A percentile compares a stretch with the other conserved stretches of the same genome.
Conservation (phyloP, 1,140 invertebrate genomes). For the Tyrophagus putrescentiae region DNA sequence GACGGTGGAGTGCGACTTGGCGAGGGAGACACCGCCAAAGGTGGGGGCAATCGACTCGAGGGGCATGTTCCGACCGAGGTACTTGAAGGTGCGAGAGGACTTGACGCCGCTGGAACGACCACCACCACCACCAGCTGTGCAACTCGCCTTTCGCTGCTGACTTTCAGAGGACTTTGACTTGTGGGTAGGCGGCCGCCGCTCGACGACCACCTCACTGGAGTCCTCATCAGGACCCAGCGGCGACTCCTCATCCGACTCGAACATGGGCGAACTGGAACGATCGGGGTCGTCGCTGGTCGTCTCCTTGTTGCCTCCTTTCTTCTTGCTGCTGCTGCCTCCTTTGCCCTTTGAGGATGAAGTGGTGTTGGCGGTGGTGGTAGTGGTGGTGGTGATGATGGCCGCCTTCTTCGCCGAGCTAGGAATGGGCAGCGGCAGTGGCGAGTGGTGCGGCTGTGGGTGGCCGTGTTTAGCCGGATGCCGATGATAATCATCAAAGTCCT, state of each 20-base stretch:
- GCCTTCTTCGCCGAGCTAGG: slow-evolving; percentile 19
- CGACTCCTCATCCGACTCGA: slow-evolving; percentile 73
- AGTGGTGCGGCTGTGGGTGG: slow-evolving; percentile 13
- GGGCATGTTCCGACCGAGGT: not conserved
- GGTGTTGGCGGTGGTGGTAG: not conserved
- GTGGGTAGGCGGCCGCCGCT: not conserved
- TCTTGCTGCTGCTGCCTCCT: slow-evolving; percentile 19
- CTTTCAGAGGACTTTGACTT: slow-evolving; percentile 1
- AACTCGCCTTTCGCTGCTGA: not conserved
- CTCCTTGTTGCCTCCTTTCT: slow-evolving; percentile 27
- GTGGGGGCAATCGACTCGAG: slow-evolving; percentile 1
- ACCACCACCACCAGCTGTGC: not conserved
- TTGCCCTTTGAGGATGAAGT: not conserved
- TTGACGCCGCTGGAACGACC: not conserved
- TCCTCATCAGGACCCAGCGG: not conserved
- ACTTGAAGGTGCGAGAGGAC: too few species aligned
- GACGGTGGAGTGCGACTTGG: not conserved
- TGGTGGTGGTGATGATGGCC: slow-evolving; percentile 21
- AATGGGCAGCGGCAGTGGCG: slow-evolving; percentile 19
- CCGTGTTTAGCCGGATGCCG: slow-evolving; percentile 30
- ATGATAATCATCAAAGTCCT: not conserved
- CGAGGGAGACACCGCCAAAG: not conserved
- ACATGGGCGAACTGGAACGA: slow-evolving; percentile 79
- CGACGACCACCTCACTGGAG: too few species aligned
- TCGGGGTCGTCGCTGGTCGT: slow-evolving; percentile 46